Conservation (phyloP, 2,113 vertebrate genomes). For the Furnarius figulus region DNA sequence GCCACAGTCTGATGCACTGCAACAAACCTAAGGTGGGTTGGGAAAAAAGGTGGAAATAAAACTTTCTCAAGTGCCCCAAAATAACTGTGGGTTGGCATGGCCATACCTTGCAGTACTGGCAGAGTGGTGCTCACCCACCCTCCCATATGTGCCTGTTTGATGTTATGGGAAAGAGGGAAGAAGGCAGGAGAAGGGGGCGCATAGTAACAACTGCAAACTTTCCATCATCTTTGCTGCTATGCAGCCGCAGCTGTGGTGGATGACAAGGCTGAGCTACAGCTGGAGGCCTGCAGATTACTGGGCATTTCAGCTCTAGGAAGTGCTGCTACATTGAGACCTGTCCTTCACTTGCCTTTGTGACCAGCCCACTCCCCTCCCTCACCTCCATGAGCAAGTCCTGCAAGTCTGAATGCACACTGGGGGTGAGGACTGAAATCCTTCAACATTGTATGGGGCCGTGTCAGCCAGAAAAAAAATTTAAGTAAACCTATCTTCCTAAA, state of each 20-base stretch:
- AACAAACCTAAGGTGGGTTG: neutral
- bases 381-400: neutral
- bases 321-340: no score
- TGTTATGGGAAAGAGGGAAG: no score
- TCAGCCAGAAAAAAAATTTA: neutral
- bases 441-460: neutral
- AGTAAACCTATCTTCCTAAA: neutral
- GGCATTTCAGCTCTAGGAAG: no score
- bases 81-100: neutral
- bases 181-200: no score
- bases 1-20: neutral
- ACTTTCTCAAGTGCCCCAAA: neutral
- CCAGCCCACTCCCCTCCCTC: neutral
- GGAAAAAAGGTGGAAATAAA: neutral
- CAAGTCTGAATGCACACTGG: neutral
- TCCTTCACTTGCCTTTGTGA: neutral
- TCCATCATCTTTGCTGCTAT: no score
- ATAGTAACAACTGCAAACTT: no score
- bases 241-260: no score
- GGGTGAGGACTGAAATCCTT: neutral
- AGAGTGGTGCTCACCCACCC: no score
- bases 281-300: no score
- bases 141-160: no score
- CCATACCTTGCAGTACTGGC: no score
- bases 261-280: no score